Conservation (phyloP, 30 jellyfish, hydroid and myxozoan species). For the Cassiopea andromeda region DNA sequence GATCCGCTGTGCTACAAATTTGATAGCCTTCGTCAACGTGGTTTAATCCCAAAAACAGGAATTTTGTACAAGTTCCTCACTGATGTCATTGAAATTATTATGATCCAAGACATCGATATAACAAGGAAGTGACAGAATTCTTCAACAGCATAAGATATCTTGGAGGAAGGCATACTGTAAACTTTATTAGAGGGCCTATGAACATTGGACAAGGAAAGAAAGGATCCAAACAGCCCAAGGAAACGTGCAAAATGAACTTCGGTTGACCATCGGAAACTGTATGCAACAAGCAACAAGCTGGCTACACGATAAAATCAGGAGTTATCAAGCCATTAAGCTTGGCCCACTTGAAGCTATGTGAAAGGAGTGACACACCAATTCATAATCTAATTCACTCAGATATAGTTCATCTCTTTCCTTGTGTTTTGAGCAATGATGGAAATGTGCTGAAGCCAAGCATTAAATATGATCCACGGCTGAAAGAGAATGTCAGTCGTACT, state of each 20-base stretch:
- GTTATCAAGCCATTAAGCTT: conserved; percentile 18
- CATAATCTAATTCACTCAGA: no score
- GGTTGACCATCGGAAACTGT: conserved; percentile 44
- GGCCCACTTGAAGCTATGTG: no score
- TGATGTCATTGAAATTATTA: conserved; percentile 9
- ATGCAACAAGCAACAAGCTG: conserved; percentile 38
- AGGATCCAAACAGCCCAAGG: conserved; percentile 6
- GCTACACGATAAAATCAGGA: conserved; percentile 27
- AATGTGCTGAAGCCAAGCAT: no score
- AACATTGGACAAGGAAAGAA: conserved; percentile 42
- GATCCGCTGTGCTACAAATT: no score
- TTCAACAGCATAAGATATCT: conserved; percentile 51
- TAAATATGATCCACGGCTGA: no score
- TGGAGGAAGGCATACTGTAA: conserved; percentile 50
- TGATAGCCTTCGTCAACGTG: no score
- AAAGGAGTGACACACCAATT: no score
- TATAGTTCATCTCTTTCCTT: no score
- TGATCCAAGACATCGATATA: conserved; percentile 36
- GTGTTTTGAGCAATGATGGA: no score
- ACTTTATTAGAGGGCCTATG: conserved; percentile 44
- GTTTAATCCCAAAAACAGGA: no score
- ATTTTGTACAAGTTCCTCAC: conserved; percentile 47
- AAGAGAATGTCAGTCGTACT: no score
- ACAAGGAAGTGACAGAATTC: conserved; percentile 35
- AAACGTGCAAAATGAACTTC: conserved; percentile 8